Conservation (phyloP, 2,888 invertebrate species). For the Nomada hirtipes region DNA sequence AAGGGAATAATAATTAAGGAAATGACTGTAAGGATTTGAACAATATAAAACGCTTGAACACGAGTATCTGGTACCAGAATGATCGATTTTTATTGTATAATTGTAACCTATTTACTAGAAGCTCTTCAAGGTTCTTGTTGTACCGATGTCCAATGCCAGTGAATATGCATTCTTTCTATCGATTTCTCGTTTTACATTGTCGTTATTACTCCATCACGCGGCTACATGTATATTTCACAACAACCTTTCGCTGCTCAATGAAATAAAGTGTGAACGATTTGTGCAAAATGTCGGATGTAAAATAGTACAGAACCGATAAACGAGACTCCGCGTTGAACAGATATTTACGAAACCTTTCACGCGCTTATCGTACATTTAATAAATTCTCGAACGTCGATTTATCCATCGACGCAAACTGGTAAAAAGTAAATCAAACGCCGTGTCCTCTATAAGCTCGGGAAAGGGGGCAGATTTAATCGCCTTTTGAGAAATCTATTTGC, state of each 20-base stretch:
- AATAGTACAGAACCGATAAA: no score
- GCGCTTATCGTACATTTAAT: no score
- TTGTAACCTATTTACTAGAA: background rate
- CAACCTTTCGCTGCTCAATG: no score
- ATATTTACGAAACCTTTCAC: background rate
- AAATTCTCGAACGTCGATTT: no score
- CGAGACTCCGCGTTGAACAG: background rate
- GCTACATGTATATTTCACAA: no score
- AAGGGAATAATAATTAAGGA: conserved; percentile 18
- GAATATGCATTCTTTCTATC: no score
- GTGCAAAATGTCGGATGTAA: no score
- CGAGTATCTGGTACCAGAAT: background rate
- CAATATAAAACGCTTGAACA: background rate
- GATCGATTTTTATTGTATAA: conserved; percentile 19
- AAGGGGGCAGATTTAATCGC: conserved; percentile 23
- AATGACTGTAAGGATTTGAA: background rate
- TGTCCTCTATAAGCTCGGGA: background rate
- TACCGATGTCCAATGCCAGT: no score
- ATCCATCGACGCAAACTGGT: conserved; percentile 7
- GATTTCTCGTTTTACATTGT: no score
- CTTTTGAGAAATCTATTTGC: conserved; percentile 37
- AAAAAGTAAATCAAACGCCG: conserved; percentile 30
- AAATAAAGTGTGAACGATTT: no score
- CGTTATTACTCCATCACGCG: no score
- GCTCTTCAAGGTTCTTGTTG: background rate